Percentiles rank a stretch among this genome's conserved stretches.
phyloP scores from a whole-genome alignment of 1,140 invertebrate genomes.

The Philopotamus ludificatus region DNA sequence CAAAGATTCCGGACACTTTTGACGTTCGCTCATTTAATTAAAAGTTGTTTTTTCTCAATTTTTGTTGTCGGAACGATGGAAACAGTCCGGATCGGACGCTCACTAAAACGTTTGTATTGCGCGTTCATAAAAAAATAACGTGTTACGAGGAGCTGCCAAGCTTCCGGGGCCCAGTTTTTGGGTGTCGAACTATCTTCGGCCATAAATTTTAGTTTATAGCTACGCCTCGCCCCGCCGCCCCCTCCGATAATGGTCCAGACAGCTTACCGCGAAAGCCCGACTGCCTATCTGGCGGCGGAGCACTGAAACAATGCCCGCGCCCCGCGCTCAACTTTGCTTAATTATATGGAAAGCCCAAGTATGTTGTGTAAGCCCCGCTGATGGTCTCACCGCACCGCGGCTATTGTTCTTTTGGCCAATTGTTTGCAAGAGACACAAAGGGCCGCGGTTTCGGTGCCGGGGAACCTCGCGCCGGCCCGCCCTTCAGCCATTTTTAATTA shows the following conservation, averaged over 20 bases:
- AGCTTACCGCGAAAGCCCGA: slow-evolving; percentile 5
- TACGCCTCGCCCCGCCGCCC: not conserved
- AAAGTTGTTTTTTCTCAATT: no score
- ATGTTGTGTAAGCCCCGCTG: slow-evolving; percentile 32
- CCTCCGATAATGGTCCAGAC: not conserved
- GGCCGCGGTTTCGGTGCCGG: not conserved
- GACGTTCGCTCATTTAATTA: no score
- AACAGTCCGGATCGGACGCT: no score
- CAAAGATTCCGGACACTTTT: no score
- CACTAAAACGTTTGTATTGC: no score
- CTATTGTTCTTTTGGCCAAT: slow-evolving; percentile 35
- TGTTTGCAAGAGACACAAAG: slow-evolving; percentile 34
- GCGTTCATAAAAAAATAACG: no score
- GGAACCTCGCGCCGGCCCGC: slow-evolving; percentile 3
- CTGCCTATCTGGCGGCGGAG: slow-evolving; percentile 19
- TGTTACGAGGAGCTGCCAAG: no score
- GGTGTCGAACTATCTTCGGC: not conserved
- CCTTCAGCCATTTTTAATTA: not conserved
- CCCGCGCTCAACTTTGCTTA: slow-evolving; percentile 34
- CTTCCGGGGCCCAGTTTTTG: no score
- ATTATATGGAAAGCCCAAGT: slow-evolving; percentile 37
- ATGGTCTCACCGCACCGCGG: slow-evolving; percentile 22
- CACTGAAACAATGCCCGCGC: slow-evolving; percentile 33
- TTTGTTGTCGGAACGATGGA: no score
- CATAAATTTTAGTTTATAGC: not conserved